Evolutionary conservation across 1,140 invertebrate genomes (phyloP).

Genomic region (Monomorium pharaonis): DNA sequence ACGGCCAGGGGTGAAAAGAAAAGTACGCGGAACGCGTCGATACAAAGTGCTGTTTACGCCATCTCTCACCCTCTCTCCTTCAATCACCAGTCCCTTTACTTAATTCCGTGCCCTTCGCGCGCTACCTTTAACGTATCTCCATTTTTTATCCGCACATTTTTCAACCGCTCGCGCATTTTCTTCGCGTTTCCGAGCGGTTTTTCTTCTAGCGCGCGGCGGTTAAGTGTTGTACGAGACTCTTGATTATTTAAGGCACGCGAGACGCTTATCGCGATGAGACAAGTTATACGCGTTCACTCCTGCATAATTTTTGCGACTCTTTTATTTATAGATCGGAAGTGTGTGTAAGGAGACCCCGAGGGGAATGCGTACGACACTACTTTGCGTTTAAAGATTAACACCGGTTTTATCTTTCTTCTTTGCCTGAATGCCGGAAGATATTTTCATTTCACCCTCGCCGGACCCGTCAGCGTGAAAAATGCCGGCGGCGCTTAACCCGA

Average conservation of each 20-base stretch:
- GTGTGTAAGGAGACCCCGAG: background rate
- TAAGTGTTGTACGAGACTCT: background rate
- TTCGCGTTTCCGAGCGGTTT: background rate
- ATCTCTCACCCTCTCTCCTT: conserved; percentile 1
- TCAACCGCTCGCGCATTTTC: background rate
- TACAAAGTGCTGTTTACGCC: conserved; percentile 71
- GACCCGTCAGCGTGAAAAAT: conserved; percentile 51
- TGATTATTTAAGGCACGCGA: background rate
- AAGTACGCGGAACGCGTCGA: conserved; percentile 56
- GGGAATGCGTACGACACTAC: background rate
- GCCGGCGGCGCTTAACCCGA: conserved; percentile 16
- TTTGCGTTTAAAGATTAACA: background rate
- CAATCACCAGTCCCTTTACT: conserved; percentile 20
- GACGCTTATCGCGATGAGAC: background rate
- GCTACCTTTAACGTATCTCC: background rate
- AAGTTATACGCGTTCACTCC: background rate
- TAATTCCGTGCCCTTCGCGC: background rate
- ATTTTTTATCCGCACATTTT: background rate
- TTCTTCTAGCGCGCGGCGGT: background rate
- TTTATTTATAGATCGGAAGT: background rate
- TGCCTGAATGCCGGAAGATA: conserved; percentile 7
- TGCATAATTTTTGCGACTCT: background rate
- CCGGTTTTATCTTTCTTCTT: background rate
- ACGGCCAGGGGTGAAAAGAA: conserved; percentile 46
- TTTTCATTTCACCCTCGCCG: background rate